Conservation (phyloP, 2,888 invertebrate species). For the Andrena minutula region DNA sequence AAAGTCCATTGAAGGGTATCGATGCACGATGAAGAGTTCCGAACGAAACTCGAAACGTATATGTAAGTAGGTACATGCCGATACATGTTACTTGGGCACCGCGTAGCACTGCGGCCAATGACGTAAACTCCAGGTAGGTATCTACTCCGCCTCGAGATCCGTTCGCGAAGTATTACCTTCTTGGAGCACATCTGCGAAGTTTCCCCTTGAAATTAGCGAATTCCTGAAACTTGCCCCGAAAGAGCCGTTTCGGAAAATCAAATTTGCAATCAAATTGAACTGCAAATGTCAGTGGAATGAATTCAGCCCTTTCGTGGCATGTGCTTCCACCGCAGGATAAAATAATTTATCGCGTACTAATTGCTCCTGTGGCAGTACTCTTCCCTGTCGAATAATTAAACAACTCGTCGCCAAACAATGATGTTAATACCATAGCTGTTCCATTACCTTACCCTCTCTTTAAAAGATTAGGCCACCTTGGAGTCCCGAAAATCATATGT, state of each 20-base stretch:
- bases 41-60: neutral
- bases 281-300: neutral
- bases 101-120: neutral
- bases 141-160: neutral
- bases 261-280: neutral
- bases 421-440: too few relatives aligned
- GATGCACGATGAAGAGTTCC: neutral
- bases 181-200: neutral
- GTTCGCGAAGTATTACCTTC: neutral
- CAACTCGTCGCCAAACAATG: too few relatives aligned
- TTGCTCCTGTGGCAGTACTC: too few relatives aligned
- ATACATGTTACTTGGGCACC: neutral
- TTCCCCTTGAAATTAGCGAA: slow-evolving; percentile 37
- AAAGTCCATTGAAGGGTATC: slow-evolving; percentile 4
- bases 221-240: neutral
- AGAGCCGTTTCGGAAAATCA: neutral
- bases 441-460: too few relatives aligned
- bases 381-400: too few relatives aligned
- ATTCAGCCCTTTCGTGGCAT: neutral
- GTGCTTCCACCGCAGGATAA: neutral
- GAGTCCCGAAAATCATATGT: too few relatives aligned
- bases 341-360: too few relatives aligned
- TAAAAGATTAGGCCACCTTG: too few relatives aligned
- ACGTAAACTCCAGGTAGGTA: neutral
- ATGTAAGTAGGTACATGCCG: neutral